Percentiles rank a stretch among this genome's conserved stretches.
These are phyloP conservation scores for Aldrovandia affinis DNA, from an alignment of 2,797 vertebrate species.

Conservation along the genomic window DNA sequence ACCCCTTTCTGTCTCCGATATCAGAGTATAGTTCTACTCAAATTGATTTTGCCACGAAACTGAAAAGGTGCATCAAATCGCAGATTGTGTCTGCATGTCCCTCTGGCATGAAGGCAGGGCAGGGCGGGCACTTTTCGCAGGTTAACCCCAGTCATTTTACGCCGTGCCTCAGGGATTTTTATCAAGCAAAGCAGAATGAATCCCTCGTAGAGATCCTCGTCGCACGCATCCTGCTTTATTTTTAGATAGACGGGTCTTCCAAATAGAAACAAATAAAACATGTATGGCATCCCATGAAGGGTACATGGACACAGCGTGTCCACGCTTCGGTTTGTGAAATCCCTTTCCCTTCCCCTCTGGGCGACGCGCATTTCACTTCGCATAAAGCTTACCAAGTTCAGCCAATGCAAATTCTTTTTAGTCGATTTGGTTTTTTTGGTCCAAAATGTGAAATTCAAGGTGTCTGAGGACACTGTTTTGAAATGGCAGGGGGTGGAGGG, in stretches of 20 bases:
- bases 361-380: too few relatives aligned
- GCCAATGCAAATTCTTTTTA: not conserved
- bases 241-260: slow-evolving; percentile 1
- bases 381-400: not conserved
- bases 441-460: slow-evolving; percentile 12
- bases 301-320: not conserved
- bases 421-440: not conserved
- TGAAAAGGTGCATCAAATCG: slow-evolving; percentile 69
- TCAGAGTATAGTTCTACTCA: slow-evolving; percentile 62
- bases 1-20: slow-evolving; percentile 44
- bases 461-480: not conserved
- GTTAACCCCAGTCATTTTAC: slow-evolving; percentile 18
- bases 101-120: slow-evolving; percentile 54
- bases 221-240: slow-evolving; percentile 4
- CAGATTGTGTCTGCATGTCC: slow-evolving; percentile 67
- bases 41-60: slow-evolving; percentile 71
- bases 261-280: not conserved
- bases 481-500: not conserved
- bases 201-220: not conserved
- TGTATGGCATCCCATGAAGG: not conserved
- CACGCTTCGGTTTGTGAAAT: not conserved
- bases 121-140: slow-evolving; percentile 31
- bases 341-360: not conserved
- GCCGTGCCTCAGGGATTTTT: slow-evolving; percentile 29
- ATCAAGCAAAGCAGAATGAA: slow-evolving; percentile 41